Percentiles rank a stretch among this genome's conserved stretches.
These are phyloP conservation scores for Pogonophryne albipinna DNA, from an alignment of 2,797 vertebrate genomes.

Conservation along the genomic window DNA sequence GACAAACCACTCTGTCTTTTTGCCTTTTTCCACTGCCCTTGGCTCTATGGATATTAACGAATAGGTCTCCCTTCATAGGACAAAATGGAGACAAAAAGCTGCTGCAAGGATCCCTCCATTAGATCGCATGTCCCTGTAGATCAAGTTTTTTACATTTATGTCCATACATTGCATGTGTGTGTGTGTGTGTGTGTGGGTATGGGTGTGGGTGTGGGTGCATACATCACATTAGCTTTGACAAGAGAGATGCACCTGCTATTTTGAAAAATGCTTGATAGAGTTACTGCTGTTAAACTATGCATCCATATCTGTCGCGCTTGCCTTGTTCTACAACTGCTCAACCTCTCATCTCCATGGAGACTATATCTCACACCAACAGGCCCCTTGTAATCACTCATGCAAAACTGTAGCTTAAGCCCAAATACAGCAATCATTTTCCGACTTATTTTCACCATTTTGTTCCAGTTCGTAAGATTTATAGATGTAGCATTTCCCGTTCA, in stretches of 20 bases:
- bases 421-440: conserved; percentile 17
- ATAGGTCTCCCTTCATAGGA: conserved; percentile 27
- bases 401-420: conserved; percentile 14
- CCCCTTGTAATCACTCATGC: neutral
- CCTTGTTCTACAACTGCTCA: conserved; percentile 12
- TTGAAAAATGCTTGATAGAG: conserved; percentile 4
- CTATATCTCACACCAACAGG: neutral
- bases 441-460: conserved; percentile 1
- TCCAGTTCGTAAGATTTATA: neutral
- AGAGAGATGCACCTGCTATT: conserved; percentile 6
- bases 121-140: conserved; percentile 52
- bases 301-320: conserved; percentile 37
- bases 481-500: conserved; percentile 38
- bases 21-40: conserved; percentile 46
- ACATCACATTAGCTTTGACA: neutral
- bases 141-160: conserved; percentile 19
- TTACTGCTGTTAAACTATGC: conserved; percentile 46
- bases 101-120: conserved; percentile 33
- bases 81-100: conserved; percentile 29
- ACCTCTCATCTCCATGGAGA: conserved; percentile 3
- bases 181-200: neutral
- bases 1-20: conserved; percentile 49
- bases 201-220: conserved; percentile 1
- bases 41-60: conserved; percentile 39
- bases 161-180: neutral